A percentile compares a stretch with the other conserved stretches of the same genome.
phyloP scores from a whole-genome alignment of 2,113 vertebrate genomes.

The Hoplias malabaricus region DNA sequence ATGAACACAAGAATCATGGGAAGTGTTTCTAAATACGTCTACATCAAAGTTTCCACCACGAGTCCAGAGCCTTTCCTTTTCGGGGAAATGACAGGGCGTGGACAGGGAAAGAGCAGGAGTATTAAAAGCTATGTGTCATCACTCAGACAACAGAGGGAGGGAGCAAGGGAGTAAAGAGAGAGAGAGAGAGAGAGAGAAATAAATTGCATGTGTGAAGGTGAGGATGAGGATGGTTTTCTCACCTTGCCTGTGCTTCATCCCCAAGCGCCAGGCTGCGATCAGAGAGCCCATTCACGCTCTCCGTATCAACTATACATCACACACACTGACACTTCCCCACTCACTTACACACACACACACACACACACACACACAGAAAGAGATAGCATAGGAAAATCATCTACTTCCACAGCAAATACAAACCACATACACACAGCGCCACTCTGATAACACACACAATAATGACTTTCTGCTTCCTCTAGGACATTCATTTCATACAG shows the following conservation, averaged over 20 bases:
- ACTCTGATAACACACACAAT: not conserved
- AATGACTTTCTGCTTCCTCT: not conserved
- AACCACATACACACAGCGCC: slow-evolving; percentile 14
- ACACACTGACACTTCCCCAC: not conserved
- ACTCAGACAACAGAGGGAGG: not conserved
- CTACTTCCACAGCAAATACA: not conserved
- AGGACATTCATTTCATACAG: not conserved
- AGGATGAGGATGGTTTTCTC: slow-evolving; percentile 31
- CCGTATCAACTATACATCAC: slow-evolving; percentile 25
- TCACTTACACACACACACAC: not conserved
- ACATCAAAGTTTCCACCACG: not conserved
- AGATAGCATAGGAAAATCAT: not conserved
- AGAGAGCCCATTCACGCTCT: slow-evolving; percentile 23
- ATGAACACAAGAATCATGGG: no score
- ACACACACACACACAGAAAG: slow-evolving; percentile 12
- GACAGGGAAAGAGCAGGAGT: slow-evolving; percentile 2
- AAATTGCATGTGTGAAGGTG: slow-evolving; percentile 25
- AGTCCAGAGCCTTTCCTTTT: slow-evolving; percentile 5
- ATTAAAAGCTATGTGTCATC: slow-evolving; percentile 12
- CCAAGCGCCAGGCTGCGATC: slow-evolving; percentile 30
- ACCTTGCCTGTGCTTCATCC: slow-evolving; percentile 19
- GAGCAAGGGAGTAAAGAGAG: not conserved
- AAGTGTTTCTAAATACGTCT: no score
- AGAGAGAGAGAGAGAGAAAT: not conserved
- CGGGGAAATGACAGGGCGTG: not conserved